Percentiles rank a stretch among this genome's conserved stretches.
phyloP scores from a whole-genome alignment of 2,888 invertebrate species.

The Rotaria macrura region DNA sequence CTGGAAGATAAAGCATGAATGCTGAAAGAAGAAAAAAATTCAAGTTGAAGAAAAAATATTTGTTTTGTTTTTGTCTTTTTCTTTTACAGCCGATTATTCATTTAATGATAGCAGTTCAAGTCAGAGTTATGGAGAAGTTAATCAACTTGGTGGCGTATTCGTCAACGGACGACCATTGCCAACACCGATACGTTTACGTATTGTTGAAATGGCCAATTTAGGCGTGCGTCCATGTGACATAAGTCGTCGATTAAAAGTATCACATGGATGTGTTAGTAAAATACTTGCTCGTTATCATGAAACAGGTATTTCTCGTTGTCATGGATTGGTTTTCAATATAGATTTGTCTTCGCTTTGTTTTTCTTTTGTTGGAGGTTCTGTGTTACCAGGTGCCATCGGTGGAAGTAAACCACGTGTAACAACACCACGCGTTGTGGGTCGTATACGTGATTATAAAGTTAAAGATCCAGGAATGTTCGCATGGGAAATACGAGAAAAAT shows the following conservation, averaged over 20 bases:
- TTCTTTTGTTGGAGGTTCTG: slow-evolving; percentile 59
- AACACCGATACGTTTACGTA: slow-evolving; percentile 84
- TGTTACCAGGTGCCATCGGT: slow-evolving; percentile 85
- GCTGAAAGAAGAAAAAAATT: not conserved
- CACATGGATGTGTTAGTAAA: slow-evolving; percentile 93
- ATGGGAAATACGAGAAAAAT: slow-evolving; percentile 87
- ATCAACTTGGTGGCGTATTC: slow-evolving; percentile 91
- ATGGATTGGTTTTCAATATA: too few species aligned
- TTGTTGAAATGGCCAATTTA: slow-evolving; percentile 87
- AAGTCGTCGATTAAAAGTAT: slow-evolving; percentile 82
- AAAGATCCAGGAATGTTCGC: slow-evolving; percentile 91
- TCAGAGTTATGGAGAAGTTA: slow-evolving; percentile 69
- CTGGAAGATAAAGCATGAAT: not conserved
- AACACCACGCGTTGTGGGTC: slow-evolving; percentile 79
- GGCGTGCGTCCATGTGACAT: slow-evolving; percentile 90
- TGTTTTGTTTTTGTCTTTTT: not conserved
- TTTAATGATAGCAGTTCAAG: not conserved
- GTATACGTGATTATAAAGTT: slow-evolving; percentile 80
- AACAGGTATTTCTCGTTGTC: too few species aligned
- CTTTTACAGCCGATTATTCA: not conserved
- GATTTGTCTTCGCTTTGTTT: too few species aligned
- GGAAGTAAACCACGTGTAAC: slow-evolving; percentile 90
- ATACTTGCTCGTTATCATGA: slow-evolving; percentile 56
- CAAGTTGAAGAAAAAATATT: not conserved
- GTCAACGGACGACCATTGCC: slow-evolving; percentile 93